A percentile compares a stretch with the other conserved stretches of the same genome.
Evolutionary conservation across 2,797 vertebrate species (phyloP).

Genomic region (Hippoglossus hippoglossus): DNA sequence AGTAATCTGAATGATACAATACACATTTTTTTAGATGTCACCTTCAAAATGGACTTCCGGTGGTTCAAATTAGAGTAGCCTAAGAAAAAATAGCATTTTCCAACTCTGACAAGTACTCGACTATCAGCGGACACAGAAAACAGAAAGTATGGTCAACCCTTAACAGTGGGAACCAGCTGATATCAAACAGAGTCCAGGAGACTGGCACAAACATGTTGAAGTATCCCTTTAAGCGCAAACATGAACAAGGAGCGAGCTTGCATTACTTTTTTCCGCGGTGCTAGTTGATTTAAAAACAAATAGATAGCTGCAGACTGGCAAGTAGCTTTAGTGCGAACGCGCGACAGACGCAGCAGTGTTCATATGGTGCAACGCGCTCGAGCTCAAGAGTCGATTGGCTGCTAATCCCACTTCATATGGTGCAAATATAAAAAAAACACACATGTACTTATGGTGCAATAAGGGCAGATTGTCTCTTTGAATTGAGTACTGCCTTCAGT

Average conservation of each 20-base stretch:
- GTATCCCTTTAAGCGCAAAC: conserved; percentile 28
- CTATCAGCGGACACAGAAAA: too few relatives aligned
- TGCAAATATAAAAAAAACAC: conserved; percentile 70
- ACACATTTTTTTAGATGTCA: not conserved
- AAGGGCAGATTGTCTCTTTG: conserved; percentile 78
- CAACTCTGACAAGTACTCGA: too few relatives aligned
- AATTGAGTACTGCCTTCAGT: conserved; percentile 78
- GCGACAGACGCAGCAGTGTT: conserved; percentile 38
- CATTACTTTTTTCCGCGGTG: conserved; percentile 68
- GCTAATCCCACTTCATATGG: conserved; percentile 78
- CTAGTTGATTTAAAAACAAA: conserved; percentile 46
- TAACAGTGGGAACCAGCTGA: too few relatives aligned
- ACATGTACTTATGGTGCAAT: conserved; percentile 77
- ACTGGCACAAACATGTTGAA: conserved; percentile 32
- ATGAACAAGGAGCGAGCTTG: conserved; percentile 23
- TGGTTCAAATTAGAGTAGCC: not conserved
- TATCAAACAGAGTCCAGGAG: too few relatives aligned
- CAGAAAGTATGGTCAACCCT: too few relatives aligned
- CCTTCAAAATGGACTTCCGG: not conserved
- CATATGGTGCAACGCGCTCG: conserved; percentile 61
- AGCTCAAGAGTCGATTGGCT: conserved; percentile 71
- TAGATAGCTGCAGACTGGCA: conserved; percentile 36
- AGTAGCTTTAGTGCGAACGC: conserved; percentile 33
- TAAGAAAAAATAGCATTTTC: too few relatives aligned
- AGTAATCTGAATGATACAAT: not conserved